Evolutionary conservation across 2,113 vertebrate genomes (phyloP).

Genomic region (Heteronetta atricapilla): DNA sequence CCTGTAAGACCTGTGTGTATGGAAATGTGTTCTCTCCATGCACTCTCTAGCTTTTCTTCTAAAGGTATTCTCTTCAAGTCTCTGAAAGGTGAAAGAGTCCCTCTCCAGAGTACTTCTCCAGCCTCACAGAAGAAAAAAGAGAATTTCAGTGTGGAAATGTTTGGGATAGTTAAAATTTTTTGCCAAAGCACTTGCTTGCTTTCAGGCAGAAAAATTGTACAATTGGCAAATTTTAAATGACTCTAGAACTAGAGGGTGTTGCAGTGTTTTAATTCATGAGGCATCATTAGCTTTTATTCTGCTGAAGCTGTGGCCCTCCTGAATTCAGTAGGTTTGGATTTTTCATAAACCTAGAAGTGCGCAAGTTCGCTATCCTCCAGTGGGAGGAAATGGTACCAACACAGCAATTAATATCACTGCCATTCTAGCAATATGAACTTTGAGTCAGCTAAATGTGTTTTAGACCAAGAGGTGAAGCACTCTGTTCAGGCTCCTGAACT

Average conservation of each 20-base stretch:
- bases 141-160: not conserved
- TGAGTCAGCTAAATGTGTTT: not conserved
- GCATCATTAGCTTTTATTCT: not conserved
- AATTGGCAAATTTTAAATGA: not conserved
- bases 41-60: not conserved
- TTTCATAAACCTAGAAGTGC: not conserved
- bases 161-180: not conserved
- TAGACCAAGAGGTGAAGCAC: not conserved
- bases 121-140: not conserved
- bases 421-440: not conserved
- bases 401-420: not conserved
- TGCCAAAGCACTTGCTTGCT: not conserved
- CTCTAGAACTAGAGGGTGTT: not conserved
- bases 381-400: not conserved
- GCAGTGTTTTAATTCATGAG: not conserved
- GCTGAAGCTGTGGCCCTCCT: not conserved
- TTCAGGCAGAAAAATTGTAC: not conserved
- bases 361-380: not conserved
- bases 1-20: not conserved
- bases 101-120: not conserved
- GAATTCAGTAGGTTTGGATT: not conserved
- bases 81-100: not conserved
- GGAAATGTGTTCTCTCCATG: not conserved
- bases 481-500: not conserved
- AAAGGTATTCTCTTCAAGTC: not conserved